Base-by-base conservation (phyloP, 2,888 invertebrate genomes). In the Baronia brevicornis region DNA sequence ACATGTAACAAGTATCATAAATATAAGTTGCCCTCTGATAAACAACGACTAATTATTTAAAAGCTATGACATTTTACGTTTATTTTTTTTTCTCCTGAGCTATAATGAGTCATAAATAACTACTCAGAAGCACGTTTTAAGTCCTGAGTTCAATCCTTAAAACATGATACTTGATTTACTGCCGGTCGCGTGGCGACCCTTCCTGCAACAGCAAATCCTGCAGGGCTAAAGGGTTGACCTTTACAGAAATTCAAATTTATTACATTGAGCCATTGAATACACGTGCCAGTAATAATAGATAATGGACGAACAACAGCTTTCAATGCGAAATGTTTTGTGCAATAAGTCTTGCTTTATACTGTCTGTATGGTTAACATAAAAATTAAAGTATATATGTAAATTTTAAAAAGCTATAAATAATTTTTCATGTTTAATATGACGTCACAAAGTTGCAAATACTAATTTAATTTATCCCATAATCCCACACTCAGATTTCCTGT, bases 191-290 rank as follows among this genome's bases (percentile, higher is more conserved):
- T 36, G 35, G 30, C 26, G 30, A 36, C 30, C 35, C 35, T 36
- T 5, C n/a, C n/a, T n/a, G n/a, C n/a, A 29, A 19, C 26, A 32
- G 30, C 26, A 12, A 22, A 33, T 21, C 36, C 38, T 38, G 34
- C 26, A 31, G 42, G 37, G 39, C 20, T 31, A 27, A 39, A 48
- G 49, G 46, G 51, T n/a, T 51, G 54, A 51, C 59, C 56, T 44
- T 39, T 51, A n/a, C n/a, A n/a, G n/a, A n/a, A n/a, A n/a, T 45
- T 41, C 42, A 46, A 53, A 53, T 56, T 60, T 61, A 61, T 63
- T 50, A 54, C 54, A 49, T 51, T 48, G 44, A 50, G 47, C 56
- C 49, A 55, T 59, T 60, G 56, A 62, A 62, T 55, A 52, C 54
- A 51, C 44, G 51, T 51, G 54, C 51, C 46, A 37, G 41, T 27